phyloP scores from a whole-genome alignment of 2,888 invertebrate species.

The Thecophora atra region DNA sequence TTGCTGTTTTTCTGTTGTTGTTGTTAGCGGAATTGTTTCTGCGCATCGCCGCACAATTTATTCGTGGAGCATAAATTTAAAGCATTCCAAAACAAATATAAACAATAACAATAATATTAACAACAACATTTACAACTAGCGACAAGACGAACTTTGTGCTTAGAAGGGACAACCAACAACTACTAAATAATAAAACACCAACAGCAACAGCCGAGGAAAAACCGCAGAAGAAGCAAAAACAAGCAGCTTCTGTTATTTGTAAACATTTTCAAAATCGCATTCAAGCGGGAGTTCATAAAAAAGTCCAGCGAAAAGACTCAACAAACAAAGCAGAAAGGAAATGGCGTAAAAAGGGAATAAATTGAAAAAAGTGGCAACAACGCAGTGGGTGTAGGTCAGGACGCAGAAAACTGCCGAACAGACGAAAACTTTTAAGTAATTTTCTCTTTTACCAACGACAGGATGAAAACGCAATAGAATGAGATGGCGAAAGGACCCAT shows the following conservation, averaged over 20 bases:
- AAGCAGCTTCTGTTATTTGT: constrained; percentile 42
- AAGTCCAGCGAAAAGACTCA: not conserved
- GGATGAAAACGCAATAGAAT: not conserved
- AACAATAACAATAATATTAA: not conserved
- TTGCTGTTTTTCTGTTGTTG: constrained; percentile 22
- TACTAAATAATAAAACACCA: constrained; percentile 4
- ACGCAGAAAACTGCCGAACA: constrained; percentile 11
- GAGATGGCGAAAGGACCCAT: constrained; percentile 1
- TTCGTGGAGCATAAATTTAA: constrained; percentile 37
- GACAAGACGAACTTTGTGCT: not conserved
- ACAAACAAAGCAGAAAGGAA: constrained; percentile 6
- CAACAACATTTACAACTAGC: constrained; percentile 3
- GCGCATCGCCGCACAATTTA: constrained; percentile 25
- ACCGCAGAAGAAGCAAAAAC: constrained; percentile 6
- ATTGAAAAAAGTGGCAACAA: constrained; percentile 15
- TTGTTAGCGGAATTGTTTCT: constrained; percentile 14
- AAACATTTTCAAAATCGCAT: constrained; percentile 45
- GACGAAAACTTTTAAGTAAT: constrained; percentile 17
- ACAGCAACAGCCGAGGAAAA: not conserved
- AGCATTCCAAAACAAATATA: constrained; percentile 24
- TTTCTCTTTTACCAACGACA: not conserved
- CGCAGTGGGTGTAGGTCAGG: constrained; percentile 3
- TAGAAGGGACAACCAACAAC: not conserved
- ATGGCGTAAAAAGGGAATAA: not conserved
- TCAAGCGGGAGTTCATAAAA: constrained; percentile 41